Percentiles rank a stretch among this genome's conserved stretches.
Conservation (phyloP, 2,888 invertebrate species). For the Hybos culiciformis region DNA sequence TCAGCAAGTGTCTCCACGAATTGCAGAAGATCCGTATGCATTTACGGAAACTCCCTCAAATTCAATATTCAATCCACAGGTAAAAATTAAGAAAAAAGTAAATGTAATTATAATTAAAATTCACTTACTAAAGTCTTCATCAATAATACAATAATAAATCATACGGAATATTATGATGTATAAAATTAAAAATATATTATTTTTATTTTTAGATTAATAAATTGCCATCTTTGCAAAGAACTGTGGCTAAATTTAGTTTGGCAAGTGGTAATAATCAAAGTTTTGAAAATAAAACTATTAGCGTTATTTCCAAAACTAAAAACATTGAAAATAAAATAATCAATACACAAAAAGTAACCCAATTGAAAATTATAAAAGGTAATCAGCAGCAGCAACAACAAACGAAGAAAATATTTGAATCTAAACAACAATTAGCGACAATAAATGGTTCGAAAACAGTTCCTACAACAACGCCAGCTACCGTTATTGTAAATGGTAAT, state of each 20-base stretch:
- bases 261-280: no score
- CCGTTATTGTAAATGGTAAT: conserved; percentile 15
- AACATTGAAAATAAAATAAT: conserved; percentile 3
- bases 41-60: conserved; percentile 35
- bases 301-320: conserved; percentile 5
- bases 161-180: no score
- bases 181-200: not conserved
- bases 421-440: conserved; percentile 6
- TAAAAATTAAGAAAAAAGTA: conserved; percentile 12
- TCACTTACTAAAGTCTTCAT: no score
- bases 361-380: no score
- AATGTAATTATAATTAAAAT: not conserved
- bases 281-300: no score
- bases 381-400: conserved; percentile 10
- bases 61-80: conserved; percentile 35
- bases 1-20: conserved; percentile 35
- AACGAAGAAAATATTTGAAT: conserved; percentile 9
- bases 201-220: conserved; percentile 11
- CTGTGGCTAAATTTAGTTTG: no score
- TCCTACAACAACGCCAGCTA: conserved; percentile 11
- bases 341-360: not conserved
- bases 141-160: no score
- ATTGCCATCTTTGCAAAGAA: conserved; percentile 12
- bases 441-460: conserved; percentile 7
- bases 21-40: conserved; percentile 36